Conservation (phyloP, 2,113 vertebrate species). For the Muntiacus reevesi region DNA sequence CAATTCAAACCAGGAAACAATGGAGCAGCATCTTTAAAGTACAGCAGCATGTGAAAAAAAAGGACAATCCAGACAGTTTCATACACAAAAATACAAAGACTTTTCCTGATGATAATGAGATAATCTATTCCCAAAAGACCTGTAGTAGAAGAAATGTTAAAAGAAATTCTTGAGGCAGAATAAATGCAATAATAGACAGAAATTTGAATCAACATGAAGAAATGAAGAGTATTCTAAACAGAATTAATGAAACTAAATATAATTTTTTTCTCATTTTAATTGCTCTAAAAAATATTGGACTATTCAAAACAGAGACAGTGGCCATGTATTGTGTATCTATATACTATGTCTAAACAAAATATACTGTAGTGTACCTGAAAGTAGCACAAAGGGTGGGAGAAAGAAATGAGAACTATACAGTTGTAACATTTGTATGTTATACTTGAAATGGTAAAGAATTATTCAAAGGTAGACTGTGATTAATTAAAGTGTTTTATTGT, state of each 20-base stretch:
- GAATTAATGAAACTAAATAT: not conserved
- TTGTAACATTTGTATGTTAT: not conserved
- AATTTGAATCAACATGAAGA: not conserved
- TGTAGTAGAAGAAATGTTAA: not conserved
- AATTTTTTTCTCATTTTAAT: not conserved
- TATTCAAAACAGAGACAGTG: not conserved
- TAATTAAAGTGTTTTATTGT: not conserved
- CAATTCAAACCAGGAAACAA: not conserved
- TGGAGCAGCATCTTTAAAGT: not conserved
- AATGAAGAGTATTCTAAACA: not conserved
- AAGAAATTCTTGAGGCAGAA: not conserved
- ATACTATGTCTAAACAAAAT: not conserved
- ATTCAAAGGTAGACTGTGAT: not conserved
- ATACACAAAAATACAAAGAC: not conserved
- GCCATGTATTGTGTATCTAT: not conserved
- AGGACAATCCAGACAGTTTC: not conserved
- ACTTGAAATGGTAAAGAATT: not conserved
- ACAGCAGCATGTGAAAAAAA: not conserved
- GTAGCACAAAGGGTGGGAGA: not conserved
- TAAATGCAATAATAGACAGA: not conserved
- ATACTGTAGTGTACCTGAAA: not conserved
- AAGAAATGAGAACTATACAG: not conserved
- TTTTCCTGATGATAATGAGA: not conserved
- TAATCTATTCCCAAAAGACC: not conserved
- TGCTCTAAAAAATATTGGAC: not conserved